Base-by-base conservation (phyloP, 2,113 vertebrate genomes). In the Gnathonemus echidnorhynchus region DNA sequence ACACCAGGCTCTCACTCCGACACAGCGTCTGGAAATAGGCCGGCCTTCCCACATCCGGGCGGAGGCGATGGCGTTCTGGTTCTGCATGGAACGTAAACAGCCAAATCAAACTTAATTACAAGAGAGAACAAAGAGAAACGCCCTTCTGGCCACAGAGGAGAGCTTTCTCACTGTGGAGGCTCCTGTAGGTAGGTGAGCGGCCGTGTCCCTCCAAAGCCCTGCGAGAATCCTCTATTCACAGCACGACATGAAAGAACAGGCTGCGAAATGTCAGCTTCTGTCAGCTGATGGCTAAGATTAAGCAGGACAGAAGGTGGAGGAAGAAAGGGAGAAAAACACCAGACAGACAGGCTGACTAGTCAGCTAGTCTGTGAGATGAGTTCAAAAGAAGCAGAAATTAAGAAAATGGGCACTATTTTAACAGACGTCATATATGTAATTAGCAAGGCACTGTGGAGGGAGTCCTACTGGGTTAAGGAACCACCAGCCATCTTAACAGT, bases 181-280 rank as follows among this genome's bases (percentile, higher is more conserved):
- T 53, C 84, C 53, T 21, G 89, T 56, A 62, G 10, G 66, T 58
- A 91, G 58, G 89, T 80, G 62, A 87, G 19, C 11, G 35, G 3
- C 24, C 48, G 13, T 19, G 74, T 86, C 83, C 21, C 42, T 49
- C 42, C 24, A 9, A 45, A 19, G 50, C 45, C 24, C 52, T 74
- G 74, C n/a, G 48, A 90, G 86, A 87, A 62, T 58, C 87, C 66
- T 88, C 89, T 88, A 92, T 90, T 90, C 87, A 62, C 88, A 89
- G 90, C 89, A 62, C 88, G 86, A 88, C 88, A 74, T 90, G 90
- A 92, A 90, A 89, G 56, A 48, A 62, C 85, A 85, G 58, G 70
- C 89, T 53, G 45, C 58, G 45, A 92, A 89, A 88, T 62, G 21
- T 80, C 39, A 31, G 88, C 88, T 89, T 88, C 89, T 74, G 66